A percentile compares a stretch with the other conserved stretches of the same genome.
These are phyloP conservation scores for Beris morrisii DNA, from an alignment of 2,888 invertebrate genomes.

Conservation along the genomic window DNA sequence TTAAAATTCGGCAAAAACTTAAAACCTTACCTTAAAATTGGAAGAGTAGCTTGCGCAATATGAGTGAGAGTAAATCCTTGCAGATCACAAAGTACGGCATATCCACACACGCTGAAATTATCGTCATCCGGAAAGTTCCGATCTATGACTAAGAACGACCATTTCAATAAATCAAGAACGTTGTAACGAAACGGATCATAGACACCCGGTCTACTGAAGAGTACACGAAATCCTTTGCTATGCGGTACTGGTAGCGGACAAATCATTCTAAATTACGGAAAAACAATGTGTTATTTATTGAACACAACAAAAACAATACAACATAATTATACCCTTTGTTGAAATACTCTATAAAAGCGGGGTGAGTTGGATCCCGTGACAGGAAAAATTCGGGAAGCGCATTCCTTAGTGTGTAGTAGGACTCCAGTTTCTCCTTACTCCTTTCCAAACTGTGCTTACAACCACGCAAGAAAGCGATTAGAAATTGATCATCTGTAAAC, in stretches of 20 bases:
- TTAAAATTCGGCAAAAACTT: no score
- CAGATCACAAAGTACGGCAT: slow-evolving; percentile 59
- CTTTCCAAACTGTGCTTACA: slow-evolving; percentile 67
- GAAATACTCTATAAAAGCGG: slow-evolving; percentile 43
- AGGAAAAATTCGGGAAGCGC: slow-evolving; percentile 60
- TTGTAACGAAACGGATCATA: slow-evolving; percentile 53
- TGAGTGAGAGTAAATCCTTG: slow-evolving; percentile 58
- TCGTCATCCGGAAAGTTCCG: slow-evolving; percentile 61
- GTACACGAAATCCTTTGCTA: slow-evolving; percentile 49
- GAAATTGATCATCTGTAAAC: slow-evolving; percentile 63
- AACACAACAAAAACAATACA: not conserved
- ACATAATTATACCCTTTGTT: slow-evolving; percentile 52
- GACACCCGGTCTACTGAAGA: slow-evolving; percentile 54
- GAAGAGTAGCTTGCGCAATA: slow-evolving; percentile 59
- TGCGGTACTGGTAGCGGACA: slow-evolving; percentile 53
- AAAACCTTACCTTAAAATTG: slow-evolving; percentile 57
- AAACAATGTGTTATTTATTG: not conserved
- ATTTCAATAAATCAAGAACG: slow-evolving; percentile 49
- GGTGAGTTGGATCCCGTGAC: slow-evolving; percentile 51
- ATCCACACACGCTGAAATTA: slow-evolving; percentile 56
- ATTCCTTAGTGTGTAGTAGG: slow-evolving; percentile 60
- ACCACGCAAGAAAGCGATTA: slow-evolving; percentile 65
- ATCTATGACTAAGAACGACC: slow-evolving; percentile 48
- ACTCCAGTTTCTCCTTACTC: slow-evolving; percentile 65
- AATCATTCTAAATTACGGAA: slow-evolving; percentile 50